These are phyloP conservation scores for Scartelaos histophorus DNA, from an alignment of 2,113 vertebrate species.

Conservation along the genomic window DNA sequence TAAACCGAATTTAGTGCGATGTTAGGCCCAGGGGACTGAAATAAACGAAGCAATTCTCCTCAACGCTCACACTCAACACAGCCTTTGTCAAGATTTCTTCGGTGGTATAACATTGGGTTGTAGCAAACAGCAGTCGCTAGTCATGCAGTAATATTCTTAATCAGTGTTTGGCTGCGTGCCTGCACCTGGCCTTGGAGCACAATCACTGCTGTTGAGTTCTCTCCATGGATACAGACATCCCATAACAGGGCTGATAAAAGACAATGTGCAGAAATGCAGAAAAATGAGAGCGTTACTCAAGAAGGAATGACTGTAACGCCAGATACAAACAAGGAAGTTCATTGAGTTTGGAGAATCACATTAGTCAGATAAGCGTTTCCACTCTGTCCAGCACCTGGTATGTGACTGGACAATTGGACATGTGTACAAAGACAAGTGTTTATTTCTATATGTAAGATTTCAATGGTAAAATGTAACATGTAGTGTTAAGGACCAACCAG, in stretches of 20 bases:
- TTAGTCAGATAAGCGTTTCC: conserved; percentile 38
- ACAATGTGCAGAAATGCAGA: conserved; percentile 30
- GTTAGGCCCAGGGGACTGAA: conserved; percentile 35
- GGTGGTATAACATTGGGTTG: conserved; percentile 41
- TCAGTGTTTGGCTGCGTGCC: conserved; percentile 48
- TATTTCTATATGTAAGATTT: no score
- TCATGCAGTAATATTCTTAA: conserved; percentile 62
- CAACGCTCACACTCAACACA: conserved; percentile 20
- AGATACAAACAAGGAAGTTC: conserved; percentile 30
- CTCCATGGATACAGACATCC: conserved; percentile 59
- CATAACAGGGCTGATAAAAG: conserved; percentile 27
- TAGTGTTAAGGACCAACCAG: not conserved
- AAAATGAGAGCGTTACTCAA: conserved; percentile 8
- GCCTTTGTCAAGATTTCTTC: conserved; percentile 45
- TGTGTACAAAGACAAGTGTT: not conserved
- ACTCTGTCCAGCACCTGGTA: conserved; percentile 25
- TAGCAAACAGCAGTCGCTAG: conserved; percentile 50
- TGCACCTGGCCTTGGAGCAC: conserved; percentile 31
- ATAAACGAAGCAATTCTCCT: conserved; percentile 34
- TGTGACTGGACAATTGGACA: not conserved
- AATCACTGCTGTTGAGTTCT: conserved; percentile 56
- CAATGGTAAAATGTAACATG: not conserved
- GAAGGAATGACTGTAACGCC: conserved; percentile 27
- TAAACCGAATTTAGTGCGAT: conserved; percentile 26
- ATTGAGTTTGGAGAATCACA: conserved; percentile 43